phyloP scores from a whole-genome alignment of 2,888 invertebrate species.

The Isoperla grammatica region DNA sequence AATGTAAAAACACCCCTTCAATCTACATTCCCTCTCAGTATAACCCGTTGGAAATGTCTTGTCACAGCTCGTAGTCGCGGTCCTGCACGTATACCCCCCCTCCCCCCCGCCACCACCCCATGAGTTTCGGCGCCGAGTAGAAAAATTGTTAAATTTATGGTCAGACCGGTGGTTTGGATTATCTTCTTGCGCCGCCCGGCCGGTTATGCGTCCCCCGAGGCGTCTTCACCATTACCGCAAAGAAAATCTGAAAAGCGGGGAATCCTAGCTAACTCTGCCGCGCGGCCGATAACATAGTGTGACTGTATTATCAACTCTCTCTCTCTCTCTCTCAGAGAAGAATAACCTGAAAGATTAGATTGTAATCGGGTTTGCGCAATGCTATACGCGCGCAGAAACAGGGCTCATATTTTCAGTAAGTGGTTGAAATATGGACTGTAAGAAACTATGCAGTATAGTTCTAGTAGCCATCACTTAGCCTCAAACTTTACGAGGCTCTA shows the following conservation, averaged over 20 bases:
- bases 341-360: not conserved
- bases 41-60: constrained; percentile 14
- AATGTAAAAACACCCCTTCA: constrained; percentile 20
- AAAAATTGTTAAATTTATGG: constrained; percentile 31
- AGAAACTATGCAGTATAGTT: too few species aligned
- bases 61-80: constrained; percentile 24
- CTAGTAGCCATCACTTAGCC: too few species aligned
- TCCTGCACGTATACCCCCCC: constrained; percentile 20
- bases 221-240: constrained; percentile 27
- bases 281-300: not conserved
- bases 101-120: not conserved
- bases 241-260: constrained; percentile 25
- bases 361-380: too few species aligned
- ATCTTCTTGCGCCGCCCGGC: constrained; percentile 26
- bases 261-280: not conserved
- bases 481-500: too few species aligned
- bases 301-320: not conserved
- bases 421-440: too few species aligned
- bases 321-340: too few species aligned
- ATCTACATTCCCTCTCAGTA: too few species aligned
- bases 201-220: constrained; percentile 30
- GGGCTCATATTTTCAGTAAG: too few species aligned
- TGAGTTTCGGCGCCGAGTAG: constrained; percentile 22
- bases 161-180: constrained; percentile 25
- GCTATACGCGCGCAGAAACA: too few species aligned